Evolutionary conservation across 1,140 invertebrate species (phyloP).

Genomic region (Drosophila subpulchrella): DNA sequence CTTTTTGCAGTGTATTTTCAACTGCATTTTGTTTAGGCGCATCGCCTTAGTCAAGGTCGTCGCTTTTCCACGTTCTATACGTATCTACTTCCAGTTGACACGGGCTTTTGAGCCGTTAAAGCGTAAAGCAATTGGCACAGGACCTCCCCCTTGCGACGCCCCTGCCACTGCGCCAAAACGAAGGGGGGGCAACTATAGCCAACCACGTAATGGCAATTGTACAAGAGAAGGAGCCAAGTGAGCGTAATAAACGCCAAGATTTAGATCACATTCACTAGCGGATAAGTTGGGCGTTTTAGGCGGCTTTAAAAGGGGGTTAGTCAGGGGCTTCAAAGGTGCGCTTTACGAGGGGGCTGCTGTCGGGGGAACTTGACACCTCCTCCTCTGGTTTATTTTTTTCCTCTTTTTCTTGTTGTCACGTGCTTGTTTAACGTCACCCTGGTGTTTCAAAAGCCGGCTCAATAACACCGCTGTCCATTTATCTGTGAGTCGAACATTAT

Average conservation of each 20-base stretch:
- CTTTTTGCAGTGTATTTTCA: slow-evolving; percentile 13
- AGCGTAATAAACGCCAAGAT: slow-evolving; percentile 78
- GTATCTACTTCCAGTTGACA: slow-evolving; percentile 29
- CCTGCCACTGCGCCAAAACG: slow-evolving; percentile 2
- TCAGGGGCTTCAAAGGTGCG: background rate
- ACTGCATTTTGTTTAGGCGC: slow-evolving; percentile 59
- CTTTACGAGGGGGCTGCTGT: background rate
- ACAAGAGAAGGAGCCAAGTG: slow-evolving; percentile 60
- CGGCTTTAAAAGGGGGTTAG: slow-evolving; percentile 4
- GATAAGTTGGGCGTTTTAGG: background rate
- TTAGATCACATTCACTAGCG: slow-evolving; percentile 56
- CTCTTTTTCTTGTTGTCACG: slow-evolving; percentile 37
- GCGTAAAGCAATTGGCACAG: slow-evolving; percentile 65
- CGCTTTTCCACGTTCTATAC: slow-evolving; percentile 9
- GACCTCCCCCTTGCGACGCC: slow-evolving; percentile 9
- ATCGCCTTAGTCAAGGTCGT: slow-evolving; percentile 51
- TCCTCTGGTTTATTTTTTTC: background rate
- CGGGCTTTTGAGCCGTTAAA: slow-evolving; percentile 51
- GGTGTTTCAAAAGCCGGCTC: slow-evolving; percentile 15
- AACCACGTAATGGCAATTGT: slow-evolving; percentile 58
- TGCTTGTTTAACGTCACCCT: slow-evolving; percentile 33
- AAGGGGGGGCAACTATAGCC: slow-evolving; percentile 25
- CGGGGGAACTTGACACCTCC: slow-evolving; percentile 15
- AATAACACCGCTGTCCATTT: slow-evolving; percentile 23
- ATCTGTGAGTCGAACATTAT: slow-evolving; percentile 20